Conservation (phyloP, 2,113 vertebrate species). For the Emydocephalus ijimae region DNA sequence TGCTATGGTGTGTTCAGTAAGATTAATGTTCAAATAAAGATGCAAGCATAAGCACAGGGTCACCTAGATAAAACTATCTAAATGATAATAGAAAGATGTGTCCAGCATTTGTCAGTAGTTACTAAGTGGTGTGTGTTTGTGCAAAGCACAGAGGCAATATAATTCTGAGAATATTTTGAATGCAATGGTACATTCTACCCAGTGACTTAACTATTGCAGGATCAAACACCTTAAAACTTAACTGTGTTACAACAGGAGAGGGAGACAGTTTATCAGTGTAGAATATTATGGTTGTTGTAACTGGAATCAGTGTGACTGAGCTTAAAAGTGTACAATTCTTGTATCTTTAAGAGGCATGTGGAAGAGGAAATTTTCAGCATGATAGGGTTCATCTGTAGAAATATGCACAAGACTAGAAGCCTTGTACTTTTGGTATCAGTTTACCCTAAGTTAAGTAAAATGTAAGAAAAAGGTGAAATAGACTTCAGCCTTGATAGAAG, state of each 20-base stretch:
- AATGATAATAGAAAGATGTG: not conserved
- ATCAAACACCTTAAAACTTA: not conserved
- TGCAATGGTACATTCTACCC: not conserved
- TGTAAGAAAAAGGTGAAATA: not conserved
- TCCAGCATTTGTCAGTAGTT: not conserved
- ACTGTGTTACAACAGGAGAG: not conserved
- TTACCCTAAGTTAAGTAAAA: not conserved
- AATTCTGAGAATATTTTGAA: not conserved
- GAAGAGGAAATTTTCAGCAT: not conserved
- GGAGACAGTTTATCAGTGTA: not conserved
- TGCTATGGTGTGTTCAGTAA: not conserved
- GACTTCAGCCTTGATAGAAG: not conserved
- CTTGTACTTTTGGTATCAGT: not conserved
- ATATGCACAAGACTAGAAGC: not conserved
- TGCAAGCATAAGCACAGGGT: not conserved
- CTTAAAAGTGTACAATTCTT: not conserved
- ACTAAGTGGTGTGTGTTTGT: not conserved
- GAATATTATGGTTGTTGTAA: not conserved
- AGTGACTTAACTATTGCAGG: not conserved
- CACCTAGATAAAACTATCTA: not conserved
- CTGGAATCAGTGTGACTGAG: not conserved
- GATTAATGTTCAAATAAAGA: not conserved
- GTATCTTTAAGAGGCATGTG: not conserved
- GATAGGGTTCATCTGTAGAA: not conserved
- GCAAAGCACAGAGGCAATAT: not conserved